phyloP scores from a whole-genome alignment of 2,888 invertebrate genomes.

The Drosophila tanythrix region DNA sequence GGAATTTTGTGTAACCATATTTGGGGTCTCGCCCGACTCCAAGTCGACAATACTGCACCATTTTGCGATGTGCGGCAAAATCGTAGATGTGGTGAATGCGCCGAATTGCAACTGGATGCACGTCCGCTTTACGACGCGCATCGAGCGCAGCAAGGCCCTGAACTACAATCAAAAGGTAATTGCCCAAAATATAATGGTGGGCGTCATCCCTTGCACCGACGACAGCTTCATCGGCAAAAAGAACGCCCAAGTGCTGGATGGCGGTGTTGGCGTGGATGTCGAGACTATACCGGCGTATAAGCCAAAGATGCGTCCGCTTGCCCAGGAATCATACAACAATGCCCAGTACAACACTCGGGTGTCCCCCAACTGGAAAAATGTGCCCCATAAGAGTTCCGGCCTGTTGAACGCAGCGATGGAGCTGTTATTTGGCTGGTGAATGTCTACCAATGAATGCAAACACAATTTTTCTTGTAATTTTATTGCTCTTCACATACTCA shows the following conservation, averaged over 20 bases:
- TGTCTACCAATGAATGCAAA: background rate
- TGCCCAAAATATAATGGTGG: constrained; percentile 94
- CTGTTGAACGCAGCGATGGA: constrained; percentile 94
- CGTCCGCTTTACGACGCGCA: constrained; percentile 91
- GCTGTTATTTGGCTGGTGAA: constrained; percentile 94
- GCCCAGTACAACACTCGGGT: constrained; percentile 86
- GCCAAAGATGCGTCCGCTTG: constrained; percentile 85
- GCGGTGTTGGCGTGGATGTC: too few species aligned
- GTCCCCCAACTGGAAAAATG: constrained; percentile 87
- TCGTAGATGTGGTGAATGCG: constrained; percentile 91
- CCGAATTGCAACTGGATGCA: constrained; percentile 96
- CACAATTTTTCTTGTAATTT: background rate
- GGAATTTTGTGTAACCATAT: constrained; percentile 93
- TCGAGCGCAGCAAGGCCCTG: constrained; percentile 95
- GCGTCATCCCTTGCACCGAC: constrained; percentile 93
- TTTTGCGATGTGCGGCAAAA: constrained; percentile 93
- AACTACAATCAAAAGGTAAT: constrained; percentile 94
- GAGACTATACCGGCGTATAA: too few species aligned
- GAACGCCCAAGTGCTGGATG: constrained; percentile 54
- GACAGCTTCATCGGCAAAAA: constrained; percentile 85
- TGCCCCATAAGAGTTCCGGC: constrained; percentile 92
- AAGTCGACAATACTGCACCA: constrained; percentile 91
- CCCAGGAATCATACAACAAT: constrained; percentile 80
- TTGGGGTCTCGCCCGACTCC: constrained; percentile 94
- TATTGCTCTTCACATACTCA: background rate